Conservation (phyloP, 37 sponge, comb jelly and placozoan species). For the Theonella swinhoei region DNA sequence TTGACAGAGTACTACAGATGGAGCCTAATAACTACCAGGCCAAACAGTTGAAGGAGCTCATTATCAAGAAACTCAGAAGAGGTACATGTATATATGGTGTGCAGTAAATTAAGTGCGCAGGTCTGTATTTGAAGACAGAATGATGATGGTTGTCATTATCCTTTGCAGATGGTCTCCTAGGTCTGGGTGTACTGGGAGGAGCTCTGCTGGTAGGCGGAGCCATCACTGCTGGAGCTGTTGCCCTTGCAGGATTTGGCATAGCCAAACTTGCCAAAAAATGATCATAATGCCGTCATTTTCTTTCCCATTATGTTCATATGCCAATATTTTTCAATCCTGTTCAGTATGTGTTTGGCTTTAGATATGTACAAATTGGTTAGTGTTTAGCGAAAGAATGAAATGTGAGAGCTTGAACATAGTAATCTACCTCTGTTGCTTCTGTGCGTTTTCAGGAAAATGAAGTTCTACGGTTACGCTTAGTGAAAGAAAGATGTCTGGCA, state of each 20-base stretch:
- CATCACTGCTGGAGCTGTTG: conserved; percentile 56
- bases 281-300: background rate
- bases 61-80: conserved; percentile 64
- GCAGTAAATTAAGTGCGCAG: no score
- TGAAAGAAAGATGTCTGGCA: no score
- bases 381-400: no score
- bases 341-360: no score
- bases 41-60: conserved; percentile 67
- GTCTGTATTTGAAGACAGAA: no score
- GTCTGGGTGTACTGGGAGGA: conserved; percentile 79
- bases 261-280: conserved; percentile 37
- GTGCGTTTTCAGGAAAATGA: no score
- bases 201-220: conserved; percentile 60
- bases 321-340: background rate
- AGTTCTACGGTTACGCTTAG: no score
- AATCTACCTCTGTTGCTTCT: no score
- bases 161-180: conserved; percentile 80
- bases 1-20: conserved; percentile 61
- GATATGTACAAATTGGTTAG: no score
- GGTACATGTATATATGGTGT: conserved; percentile 39
- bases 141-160: no score
- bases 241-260: conserved; percentile 42
- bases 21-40: conserved; percentile 85
- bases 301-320: background rate
- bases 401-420: no score